Base-by-base conservation (phyloP, 2,888 invertebrate genomes). In the Platerodrilus igneus region DNA sequence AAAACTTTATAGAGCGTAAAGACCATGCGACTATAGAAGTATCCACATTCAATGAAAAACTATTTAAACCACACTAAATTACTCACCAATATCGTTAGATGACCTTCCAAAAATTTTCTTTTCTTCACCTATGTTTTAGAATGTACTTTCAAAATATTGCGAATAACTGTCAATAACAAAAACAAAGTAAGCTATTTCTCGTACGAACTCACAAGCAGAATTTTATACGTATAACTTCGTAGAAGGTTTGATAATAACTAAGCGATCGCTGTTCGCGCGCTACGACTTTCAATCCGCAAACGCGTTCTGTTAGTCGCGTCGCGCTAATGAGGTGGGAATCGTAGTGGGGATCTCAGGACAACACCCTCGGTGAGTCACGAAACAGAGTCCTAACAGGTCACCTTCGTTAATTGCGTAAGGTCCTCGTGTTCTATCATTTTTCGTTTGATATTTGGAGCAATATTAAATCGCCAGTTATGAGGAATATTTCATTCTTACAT, bases 331-430 rank as follows among this genome's bases (percentile, higher is more conserved):
- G 57, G 54, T 52, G 54, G 52, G 46, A 42, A 42, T n/a, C 9
- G 44, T 48, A 42, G 53, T 59, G 60, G 61, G 56, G 59, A 58
- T 55, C 58, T 58, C 68, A 69, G 69, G 68, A 68, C 69, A 69
- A 69, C 69, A 70, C 70, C 69, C 69, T 69, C 68, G 56, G 63
- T 70, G 69, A 70, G 54, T 70, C 70, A 70, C 68, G 67, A 69
- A 69, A 68, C 67, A 66, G 63, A 64, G 63, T 60, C 59, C 58
- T 64, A 66, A 67, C 69, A 68, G 69, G 70, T 71, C 70, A 69
- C 68, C 68, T 71, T 70, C 67, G 66, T 51, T 39, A 52, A 59
- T 66, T 67, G 66, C 66, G 66, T 67, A 66, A 68, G 48, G 17
- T 21, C 37, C 46, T 41, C 47, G 50, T 49, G 48, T 40, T 45